Evolutionary conservation across 2,113 vertebrate genomes (phyloP), one percentile per base, ranked within the genome.

Genomic region (Pterocles burchelli): DNA sequence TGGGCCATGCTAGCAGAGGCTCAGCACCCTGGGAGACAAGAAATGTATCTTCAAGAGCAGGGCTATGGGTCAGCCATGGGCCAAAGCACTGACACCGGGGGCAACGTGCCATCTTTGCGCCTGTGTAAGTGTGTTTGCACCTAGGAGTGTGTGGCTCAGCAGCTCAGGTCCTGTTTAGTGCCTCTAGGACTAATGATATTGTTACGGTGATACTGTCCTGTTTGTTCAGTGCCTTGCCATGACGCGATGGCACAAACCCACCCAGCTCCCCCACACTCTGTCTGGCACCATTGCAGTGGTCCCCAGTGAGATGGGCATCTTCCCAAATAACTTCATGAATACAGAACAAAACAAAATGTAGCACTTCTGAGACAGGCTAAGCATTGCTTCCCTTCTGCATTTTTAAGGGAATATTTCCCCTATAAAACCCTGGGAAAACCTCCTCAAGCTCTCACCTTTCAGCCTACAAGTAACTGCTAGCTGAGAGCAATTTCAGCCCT

Each of bases 101-200:
- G 13, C 8, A 45, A 62, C 0, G 0, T 8, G 46, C 20, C 34
- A 24, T 17, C 49, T 49, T 45, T 66, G 51, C 1, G 2, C 43
- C 2, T 5, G 11, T 17, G 7, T n/a, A 7, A 36, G 22, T n/a
- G 2, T 79, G 25, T 34, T 31, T 59, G 25, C 54, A 62, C 22
- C 34, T 52, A 17, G 17, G 38, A 43, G 15, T 2, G 22, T 3
- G 9, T 4, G 57, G 34, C 65, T 54, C n/a, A 34, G 63, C 11
- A 8, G 33, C 55, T 72, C 57, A 63, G 34, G 25, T 16, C 41
- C 81, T 48, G 15, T 7, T 65, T 61, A 79, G 33, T 88, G 62
- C n/a, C 58, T 57, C 45, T 79, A 0, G 1, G 2, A 20, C 13
- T 41, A 68, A 10, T 29, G 7, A 24, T 31, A 33, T 17, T 59